Evolutionary conservation across 2,113 vertebrate genomes (phyloP).

Genomic region (Carassius carassius): DNA sequence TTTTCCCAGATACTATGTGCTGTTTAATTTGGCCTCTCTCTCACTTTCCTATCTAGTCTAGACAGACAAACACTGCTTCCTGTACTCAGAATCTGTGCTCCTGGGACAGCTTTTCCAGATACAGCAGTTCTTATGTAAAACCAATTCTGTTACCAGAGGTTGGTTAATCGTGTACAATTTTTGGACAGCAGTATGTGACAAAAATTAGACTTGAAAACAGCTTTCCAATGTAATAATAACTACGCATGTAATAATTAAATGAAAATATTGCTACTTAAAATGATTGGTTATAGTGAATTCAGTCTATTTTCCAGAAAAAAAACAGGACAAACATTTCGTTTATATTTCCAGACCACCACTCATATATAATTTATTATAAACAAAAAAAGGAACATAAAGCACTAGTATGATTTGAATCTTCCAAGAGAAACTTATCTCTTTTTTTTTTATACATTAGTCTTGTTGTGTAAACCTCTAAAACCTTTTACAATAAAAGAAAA

Average conservation of each 20-base stretch:
- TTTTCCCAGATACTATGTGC: not conserved
- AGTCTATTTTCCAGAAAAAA: not conserved
- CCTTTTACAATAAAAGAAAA: not conserved
- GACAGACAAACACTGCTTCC: constrained; percentile 2
- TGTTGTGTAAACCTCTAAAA: not conserved
- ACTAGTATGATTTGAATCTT: not conserved
- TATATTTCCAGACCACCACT: not conserved
- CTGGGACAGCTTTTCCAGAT: constrained; percentile 30
- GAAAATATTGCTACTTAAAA: not conserved
- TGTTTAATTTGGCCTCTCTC: constrained; percentile 18
- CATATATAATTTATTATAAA: not conserved
- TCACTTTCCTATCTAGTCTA: constrained; percentile 22
- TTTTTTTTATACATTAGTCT: not conserved
- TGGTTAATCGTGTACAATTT: not conserved
- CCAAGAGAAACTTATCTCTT: not conserved
- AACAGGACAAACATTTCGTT: not conserved
- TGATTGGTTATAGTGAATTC: not conserved
- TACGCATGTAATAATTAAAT: not conserved
- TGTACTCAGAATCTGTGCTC: constrained; percentile 37
- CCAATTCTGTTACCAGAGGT: not conserved
- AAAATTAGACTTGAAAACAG: not conserved
- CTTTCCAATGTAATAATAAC: not conserved
- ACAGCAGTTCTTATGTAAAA: constrained; percentile 15
- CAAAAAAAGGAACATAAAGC: not conserved
- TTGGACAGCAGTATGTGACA: not conserved